Base-by-base conservation (phyloP, 2,113 vertebrate species). In the Saccopteryx leptura region DNA sequence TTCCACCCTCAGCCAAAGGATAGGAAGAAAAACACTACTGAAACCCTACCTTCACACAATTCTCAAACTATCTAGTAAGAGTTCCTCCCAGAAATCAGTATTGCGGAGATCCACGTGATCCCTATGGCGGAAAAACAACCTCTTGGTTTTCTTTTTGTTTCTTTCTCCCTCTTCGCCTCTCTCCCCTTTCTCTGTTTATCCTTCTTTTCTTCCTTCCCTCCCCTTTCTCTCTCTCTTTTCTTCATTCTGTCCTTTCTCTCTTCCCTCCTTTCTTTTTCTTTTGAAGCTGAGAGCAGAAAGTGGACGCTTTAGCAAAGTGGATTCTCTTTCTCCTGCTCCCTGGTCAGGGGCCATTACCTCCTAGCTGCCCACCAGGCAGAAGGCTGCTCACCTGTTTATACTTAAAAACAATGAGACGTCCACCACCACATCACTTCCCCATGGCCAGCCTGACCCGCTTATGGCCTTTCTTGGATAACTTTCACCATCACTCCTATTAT, bases 401-500 rank as follows among this genome's bases (percentile, higher is more conserved):
- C 39, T 91, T 88, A 72, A 68, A 72, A 89, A 82, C 10, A 26
- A 60, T 8, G 69, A 75, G 50, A 83, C 13, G 50, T 69, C 28
- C 52, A 58, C n/a, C 21, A 33, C 39, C 66, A 71, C 75, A 92
- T 90, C 86, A 75, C 69, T 90, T 92, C 71, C 63, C 89, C 66
- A 31, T 58, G 84, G 91, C 46, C 19, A 96, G 78, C 6, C 76
- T 89, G 94, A 95, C 81, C 94, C 96, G 58, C 68, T 39, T 2
- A 15, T 24, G 65, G 60, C 83, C 68, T 81, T 83, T 79, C 60
- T 72, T 31, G 60, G 54, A 69, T 18, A 33, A 88, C 91, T 97
- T 92, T 91, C 65, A 65, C 74, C 76, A 82, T 28, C 72, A 58
- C 60, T 66, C 74, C 54, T 76, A 88, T n/a, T 74, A 88, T 69